phyloP scores from a whole-genome alignment of 1,140 invertebrate genomes.

The Drosophila teissieri region DNA sequence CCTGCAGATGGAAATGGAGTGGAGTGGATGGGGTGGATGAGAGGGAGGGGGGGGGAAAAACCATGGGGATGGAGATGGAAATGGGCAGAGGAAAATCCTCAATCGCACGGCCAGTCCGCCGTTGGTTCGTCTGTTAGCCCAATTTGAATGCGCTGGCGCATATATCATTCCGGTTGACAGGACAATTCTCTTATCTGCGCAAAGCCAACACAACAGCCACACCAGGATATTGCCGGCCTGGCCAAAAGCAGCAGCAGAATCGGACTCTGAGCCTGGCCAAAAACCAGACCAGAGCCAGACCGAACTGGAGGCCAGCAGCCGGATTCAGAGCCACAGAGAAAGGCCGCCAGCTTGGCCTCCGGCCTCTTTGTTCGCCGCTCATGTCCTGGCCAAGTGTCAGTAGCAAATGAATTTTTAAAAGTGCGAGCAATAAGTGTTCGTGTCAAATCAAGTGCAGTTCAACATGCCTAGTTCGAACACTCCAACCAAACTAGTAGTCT shows the following conservation, averaged over 20 bases:
- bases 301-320: conserved; percentile 37
- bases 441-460: conserved; percentile 22
- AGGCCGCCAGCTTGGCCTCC: conserved; percentile 15
- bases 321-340: not conserved
- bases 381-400: conserved; percentile 43
- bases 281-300: conserved; percentile 48
- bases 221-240: conserved; percentile 37
- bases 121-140: conserved; percentile 78
- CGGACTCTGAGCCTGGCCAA: conserved; percentile 22
- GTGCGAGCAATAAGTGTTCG: conserved; percentile 30
- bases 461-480: conserved; percentile 1
- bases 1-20: conserved; percentile 45
- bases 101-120: conserved; percentile 51
- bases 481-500: not conserved
- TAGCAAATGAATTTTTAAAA: conserved; percentile 76
- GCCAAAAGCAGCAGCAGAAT: conserved; percentile 7
- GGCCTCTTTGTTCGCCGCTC: conserved; percentile 44
- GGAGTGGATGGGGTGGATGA: not conserved
- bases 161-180: conserved; percentile 85
- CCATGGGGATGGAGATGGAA: conserved; percentile 2
- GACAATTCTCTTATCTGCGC: conserved; percentile 84
- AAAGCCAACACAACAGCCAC: conserved; percentile 84
- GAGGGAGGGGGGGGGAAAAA: not conserved
- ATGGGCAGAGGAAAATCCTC: conserved; percentile 40
- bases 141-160: conserved; percentile 84